A percentile compares a stretch with the other conserved stretches of the same genome.
Evolutionary conservation across 2,888 invertebrate species (phyloP).

Genomic region (Apocheima hispidaria): DNA sequence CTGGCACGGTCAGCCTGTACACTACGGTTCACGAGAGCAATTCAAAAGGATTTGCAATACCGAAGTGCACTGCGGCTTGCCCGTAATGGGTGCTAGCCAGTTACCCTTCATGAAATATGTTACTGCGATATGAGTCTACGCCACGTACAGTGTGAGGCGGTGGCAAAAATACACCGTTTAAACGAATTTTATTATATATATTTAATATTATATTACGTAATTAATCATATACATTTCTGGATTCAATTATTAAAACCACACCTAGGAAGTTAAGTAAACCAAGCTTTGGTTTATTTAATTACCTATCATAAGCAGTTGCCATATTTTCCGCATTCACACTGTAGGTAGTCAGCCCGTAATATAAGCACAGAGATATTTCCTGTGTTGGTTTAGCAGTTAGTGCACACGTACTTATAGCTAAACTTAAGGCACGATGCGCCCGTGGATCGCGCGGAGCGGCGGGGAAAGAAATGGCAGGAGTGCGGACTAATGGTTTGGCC

Average conservation of each 20-base stretch:
- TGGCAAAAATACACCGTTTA: neutral
- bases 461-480: constrained; percentile 5
- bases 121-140: constrained; percentile 6
- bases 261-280: neutral
- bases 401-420: constrained; percentile 71
- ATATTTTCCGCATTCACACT: constrained; percentile 5
- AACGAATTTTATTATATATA: neutral
- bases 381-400: constrained; percentile 78
- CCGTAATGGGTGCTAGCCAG: constrained; percentile 8
- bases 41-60: constrained; percentile 21
- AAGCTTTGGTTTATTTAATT: neutral
- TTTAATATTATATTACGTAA: neutral
- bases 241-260: neutral
- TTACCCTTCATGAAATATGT: constrained; percentile 8
- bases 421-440: constrained; percentile 34
- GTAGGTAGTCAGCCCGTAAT: constrained; percentile 13
- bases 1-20: neutral
- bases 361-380: constrained; percentile 71
- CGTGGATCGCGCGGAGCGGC: constrained; percentile 20
- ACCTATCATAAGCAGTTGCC: neutral
- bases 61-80: constrained; percentile 12
- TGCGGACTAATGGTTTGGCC: neutral
- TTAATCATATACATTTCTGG: neutral
- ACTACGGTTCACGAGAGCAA: constrained; percentile 7
- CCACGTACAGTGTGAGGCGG: constrained; percentile 1